A percentile compares a stretch with the other conserved stretches of the same genome.
These are phyloP conservation scores for Megalurothrips usitatus DNA, from an alignment of 2,888 invertebrate genomes.

Conservation along the genomic window DNA sequence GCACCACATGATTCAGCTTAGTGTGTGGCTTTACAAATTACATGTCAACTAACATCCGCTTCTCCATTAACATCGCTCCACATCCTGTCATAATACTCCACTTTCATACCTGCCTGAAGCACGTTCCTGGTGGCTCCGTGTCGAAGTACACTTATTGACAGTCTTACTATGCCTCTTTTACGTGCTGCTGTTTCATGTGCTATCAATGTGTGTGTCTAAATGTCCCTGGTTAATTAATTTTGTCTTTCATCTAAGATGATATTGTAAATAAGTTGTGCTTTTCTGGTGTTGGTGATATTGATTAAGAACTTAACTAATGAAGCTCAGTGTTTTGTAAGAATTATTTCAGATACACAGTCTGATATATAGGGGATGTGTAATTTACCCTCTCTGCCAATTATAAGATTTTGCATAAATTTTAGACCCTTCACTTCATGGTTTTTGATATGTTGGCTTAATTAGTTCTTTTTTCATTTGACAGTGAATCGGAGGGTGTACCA, in stretches of 20 bases:
- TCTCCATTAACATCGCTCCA: conserved; percentile 32
- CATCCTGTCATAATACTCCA: not conserved
- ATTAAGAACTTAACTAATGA: too few relatives aligned
- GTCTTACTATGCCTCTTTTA: not conserved
- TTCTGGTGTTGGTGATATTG: not conserved
- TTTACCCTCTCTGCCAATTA: not conserved
- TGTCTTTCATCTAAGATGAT: too few relatives aligned
- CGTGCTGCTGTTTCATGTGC: not conserved
- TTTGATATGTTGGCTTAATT: not conserved
- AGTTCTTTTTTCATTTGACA: conserved; percentile 45
- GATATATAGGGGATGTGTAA: not conserved
- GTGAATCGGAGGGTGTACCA: conserved; percentile 94
- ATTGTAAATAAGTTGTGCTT: not conserved
- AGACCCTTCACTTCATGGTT: too few relatives aligned
- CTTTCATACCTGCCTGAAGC: not conserved
- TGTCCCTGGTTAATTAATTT: too few relatives aligned
- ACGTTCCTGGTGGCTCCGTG: not conserved
- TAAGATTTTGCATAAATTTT: not conserved
- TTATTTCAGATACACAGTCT: too few relatives aligned
- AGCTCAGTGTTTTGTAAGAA: too few relatives aligned
- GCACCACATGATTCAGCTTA: conserved; percentile 72
- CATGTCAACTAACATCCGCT: conserved; percentile 38
- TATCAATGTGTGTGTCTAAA: not conserved
- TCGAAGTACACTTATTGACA: too few relatives aligned
- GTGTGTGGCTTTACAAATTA: conserved; percentile 4